Percentiles rank a stretch among this genome's conserved stretches.
phyloP scores from a whole-genome alignment of 2,113 vertebrate species.

The Zeus faber region DNA sequence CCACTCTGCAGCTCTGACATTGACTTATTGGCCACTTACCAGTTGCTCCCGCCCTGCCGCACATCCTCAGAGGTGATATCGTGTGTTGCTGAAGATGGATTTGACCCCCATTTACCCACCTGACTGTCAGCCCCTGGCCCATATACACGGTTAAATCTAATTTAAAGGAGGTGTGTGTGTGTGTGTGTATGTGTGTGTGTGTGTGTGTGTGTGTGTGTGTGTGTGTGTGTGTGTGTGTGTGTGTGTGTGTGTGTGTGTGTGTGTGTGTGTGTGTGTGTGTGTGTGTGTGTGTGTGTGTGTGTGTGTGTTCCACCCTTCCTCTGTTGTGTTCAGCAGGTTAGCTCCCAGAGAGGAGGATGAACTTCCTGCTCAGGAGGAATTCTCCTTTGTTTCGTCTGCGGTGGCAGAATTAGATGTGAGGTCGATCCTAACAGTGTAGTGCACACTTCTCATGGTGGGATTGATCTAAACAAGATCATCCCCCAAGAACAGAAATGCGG shows the following conservation, averaged over 20 bases:
- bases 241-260: too few relatives aligned
- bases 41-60: conserved; percentile 43
- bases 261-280: too few relatives aligned
- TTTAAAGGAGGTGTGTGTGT: conserved; percentile 38
- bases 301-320: background rate
- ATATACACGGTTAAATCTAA: conserved; percentile 23
- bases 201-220: too few relatives aligned
- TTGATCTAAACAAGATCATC: conserved; percentile 5
- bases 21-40: conserved; percentile 49
- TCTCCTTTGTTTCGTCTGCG: conserved; percentile 36
- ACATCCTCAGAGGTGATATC: conserved; percentile 33
- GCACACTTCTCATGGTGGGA: background rate
- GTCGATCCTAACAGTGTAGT: conserved; percentile 36
- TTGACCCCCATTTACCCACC: conserved; percentile 17
- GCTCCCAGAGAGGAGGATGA: conserved; percentile 9
- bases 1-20: conserved; percentile 28
- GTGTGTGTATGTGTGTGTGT: too few relatives aligned
- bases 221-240: too few relatives aligned
- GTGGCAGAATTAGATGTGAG: conserved; percentile 5
- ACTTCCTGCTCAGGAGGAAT: conserved; percentile 27
- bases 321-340: conserved; percentile 4
- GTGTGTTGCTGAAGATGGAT: conserved; percentile 41
- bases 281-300: too few relatives aligned
- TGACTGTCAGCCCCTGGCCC: conserved; percentile 6
- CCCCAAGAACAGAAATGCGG: too few relatives aligned